Percentiles rank a stretch among this genome's conserved stretches.
phyloP scores from a whole-genome alignment of 92 coral and sea anemone species.

The Epizoanthus scotinus region DNA sequence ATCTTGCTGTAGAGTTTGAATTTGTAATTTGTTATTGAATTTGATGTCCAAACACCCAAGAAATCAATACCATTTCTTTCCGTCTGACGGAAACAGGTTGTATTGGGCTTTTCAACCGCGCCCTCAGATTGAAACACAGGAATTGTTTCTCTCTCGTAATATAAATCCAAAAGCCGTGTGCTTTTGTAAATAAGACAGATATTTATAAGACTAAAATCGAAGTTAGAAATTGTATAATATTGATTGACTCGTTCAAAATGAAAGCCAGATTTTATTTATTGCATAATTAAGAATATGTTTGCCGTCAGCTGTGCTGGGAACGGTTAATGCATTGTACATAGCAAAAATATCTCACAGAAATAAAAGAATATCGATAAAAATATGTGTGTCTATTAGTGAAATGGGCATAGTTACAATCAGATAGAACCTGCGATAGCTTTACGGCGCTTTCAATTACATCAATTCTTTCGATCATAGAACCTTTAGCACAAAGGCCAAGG shows the following conservation, averaged over 20 bases:
- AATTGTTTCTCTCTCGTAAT: conserved; percentile 3
- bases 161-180: conserved; percentile 6
- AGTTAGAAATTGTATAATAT: conserved; percentile 23
- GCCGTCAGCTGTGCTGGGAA: conserved; percentile 16
- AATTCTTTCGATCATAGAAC: not conserved
- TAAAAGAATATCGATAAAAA: not conserved
- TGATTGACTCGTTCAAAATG: conserved; percentile 13
- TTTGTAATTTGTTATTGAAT: not conserved
- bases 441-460: not conserved
- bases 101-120: conserved; percentile 30
- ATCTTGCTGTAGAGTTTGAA: conserved; percentile 51
- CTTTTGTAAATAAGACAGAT: conserved; percentile 28
- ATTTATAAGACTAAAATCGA: conserved; percentile 20
- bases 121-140: conserved; percentile 7
- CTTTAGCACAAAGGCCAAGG: conserved; percentile 3
- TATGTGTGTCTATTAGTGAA: not conserved
- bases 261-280: conserved; percentile 44
- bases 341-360: conserved; percentile 9
- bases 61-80: conserved; percentile 2
- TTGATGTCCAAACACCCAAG: not conserved
- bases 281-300: conserved; percentile 33
- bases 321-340: conserved; percentile 22
- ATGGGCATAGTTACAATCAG: not conserved
- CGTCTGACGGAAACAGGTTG: conserved; percentile 26
- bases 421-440: no score